Conservation (phyloP, 1,140 invertebrate species). For the Helicoverpa armigera region DNA sequence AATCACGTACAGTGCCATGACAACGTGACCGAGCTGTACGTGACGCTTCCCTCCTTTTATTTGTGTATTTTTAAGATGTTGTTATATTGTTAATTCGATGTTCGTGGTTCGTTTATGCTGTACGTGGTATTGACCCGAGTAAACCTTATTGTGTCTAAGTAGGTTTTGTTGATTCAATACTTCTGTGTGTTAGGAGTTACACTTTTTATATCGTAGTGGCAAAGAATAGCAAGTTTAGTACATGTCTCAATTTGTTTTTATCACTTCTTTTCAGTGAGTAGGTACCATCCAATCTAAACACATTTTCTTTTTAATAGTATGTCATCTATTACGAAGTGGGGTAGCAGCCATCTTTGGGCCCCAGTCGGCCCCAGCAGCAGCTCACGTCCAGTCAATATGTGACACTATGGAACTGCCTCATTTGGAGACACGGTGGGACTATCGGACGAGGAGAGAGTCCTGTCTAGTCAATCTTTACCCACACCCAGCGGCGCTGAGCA, state of each 20-base stretch:
- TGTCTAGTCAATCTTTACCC: constrained; percentile 98
- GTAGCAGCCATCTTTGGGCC: constrained; percentile 98
- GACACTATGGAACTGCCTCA: constrained; percentile 98
- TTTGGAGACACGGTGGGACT: constrained; percentile 97
- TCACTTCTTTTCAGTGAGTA: no score
- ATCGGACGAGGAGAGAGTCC: constrained; percentile 93
- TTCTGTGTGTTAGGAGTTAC: background rate
- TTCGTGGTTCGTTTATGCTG: constrained; percentile 4
- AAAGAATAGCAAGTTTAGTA: no score
- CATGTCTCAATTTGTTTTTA: no score
- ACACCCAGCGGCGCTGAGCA: constrained; percentile 95
- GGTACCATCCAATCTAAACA: background rate
- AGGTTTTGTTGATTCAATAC: no score
- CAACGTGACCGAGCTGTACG: constrained; percentile 17
- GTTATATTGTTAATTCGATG: constrained; percentile 7
- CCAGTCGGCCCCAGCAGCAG: constrained; percentile 95
- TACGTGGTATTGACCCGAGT: background rate
- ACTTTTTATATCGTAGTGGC: background rate
- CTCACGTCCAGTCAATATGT: constrained; percentile 98
- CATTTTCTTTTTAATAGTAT: constrained; percentile 89
- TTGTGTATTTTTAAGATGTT: constrained; percentile 23
- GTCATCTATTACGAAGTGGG: constrained; percentile 93
- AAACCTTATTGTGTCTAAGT: no score
- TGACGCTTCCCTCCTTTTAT: constrained; percentile 22
- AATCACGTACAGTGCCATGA: constrained; percentile 30